Evolutionary conservation across 1,140 invertebrate genomes (phyloP).

Genomic region (Mercenaria mercenaria): DNA sequence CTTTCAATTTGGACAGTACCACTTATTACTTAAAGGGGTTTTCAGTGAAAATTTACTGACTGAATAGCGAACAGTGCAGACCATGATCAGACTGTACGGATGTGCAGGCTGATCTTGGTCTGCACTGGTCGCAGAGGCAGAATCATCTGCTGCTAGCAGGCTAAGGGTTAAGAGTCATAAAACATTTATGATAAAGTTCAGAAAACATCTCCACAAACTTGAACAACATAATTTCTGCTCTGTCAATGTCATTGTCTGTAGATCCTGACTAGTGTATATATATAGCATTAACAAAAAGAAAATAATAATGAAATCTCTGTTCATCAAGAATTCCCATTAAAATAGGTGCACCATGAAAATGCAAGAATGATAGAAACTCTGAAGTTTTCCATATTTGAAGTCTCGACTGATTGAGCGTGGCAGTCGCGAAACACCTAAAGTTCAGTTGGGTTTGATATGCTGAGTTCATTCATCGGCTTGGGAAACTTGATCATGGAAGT

Average conservation of each 20-base stretch:
- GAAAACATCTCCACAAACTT: conserved; percentile 48
- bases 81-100: too few species aligned
- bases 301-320: conserved; percentile 53
- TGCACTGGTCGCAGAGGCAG: too few species aligned
- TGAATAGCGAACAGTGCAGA: too few species aligned
- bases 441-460: conserved; percentile 57
- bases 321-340: conserved; percentile 46
- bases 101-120: too few species aligned
- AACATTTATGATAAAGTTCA: conserved; percentile 52
- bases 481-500: background rate
- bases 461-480: conserved; percentile 39
- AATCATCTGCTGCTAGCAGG: too few species aligned
- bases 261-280: conserved; percentile 50
- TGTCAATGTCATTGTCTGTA: conserved; percentile 43
- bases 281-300: conserved; percentile 56
- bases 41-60: too few species aligned
- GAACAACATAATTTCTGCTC: conserved; percentile 47
- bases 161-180: conserved; percentile 54
- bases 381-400: conserved; percentile 70
- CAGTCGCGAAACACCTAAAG: conserved; percentile 58
- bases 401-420: conserved; percentile 65
- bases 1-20: too few species aligned
- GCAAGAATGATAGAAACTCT: conserved; percentile 66
- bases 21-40: too few species aligned
- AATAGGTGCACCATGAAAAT: conserved; percentile 60